phyloP scores from a whole-genome alignment of 2,888 invertebrate species.

The Epicampocera succincta region DNA sequence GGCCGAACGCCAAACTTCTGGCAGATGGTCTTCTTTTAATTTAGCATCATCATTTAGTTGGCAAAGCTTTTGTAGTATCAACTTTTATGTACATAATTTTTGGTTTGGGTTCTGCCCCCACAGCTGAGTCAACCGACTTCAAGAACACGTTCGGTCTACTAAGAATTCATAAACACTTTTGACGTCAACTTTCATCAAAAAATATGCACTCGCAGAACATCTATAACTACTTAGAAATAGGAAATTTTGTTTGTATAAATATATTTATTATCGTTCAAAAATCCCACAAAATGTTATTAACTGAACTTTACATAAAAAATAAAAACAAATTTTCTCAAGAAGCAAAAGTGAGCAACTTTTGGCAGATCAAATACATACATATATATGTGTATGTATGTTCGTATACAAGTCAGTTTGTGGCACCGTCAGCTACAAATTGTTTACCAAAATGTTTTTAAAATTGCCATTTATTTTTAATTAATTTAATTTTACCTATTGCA shows the following conservation, averaged over 20 bases:
- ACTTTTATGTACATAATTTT: neutral
- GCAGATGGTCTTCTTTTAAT: constrained; percentile 35
- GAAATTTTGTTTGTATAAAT: neutral
- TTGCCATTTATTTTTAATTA: too few relatives aligned
- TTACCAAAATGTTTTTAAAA: too few relatives aligned
- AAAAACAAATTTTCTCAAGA: too few relatives aligned
- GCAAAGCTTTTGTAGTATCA: constrained; percentile 18
- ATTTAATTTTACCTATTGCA: too few relatives aligned
- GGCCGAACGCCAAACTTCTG: constrained; percentile 45
- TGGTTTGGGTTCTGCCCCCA: constrained; percentile 20
- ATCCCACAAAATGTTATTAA: too few relatives aligned
- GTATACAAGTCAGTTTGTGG: too few relatives aligned
- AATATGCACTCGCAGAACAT: neutral
- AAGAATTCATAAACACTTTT: constrained; percentile 59
- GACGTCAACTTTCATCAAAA: constrained; percentile 56
- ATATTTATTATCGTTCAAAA: too few relatives aligned
- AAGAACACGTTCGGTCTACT: constrained; percentile 35
- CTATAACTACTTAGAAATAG: constrained; percentile 11
- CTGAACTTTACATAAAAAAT: too few relatives aligned
- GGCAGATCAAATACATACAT: too few relatives aligned
- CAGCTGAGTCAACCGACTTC: constrained; percentile 7
- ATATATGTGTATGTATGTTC: too few relatives aligned
- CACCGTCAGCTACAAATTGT: too few relatives aligned
- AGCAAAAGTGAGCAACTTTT: too few relatives aligned
- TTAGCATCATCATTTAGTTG: constrained; percentile 16